Evolutionary conservation across 1,140 invertebrate genomes (phyloP).

Genomic region (Ceratitis capitata): DNA sequence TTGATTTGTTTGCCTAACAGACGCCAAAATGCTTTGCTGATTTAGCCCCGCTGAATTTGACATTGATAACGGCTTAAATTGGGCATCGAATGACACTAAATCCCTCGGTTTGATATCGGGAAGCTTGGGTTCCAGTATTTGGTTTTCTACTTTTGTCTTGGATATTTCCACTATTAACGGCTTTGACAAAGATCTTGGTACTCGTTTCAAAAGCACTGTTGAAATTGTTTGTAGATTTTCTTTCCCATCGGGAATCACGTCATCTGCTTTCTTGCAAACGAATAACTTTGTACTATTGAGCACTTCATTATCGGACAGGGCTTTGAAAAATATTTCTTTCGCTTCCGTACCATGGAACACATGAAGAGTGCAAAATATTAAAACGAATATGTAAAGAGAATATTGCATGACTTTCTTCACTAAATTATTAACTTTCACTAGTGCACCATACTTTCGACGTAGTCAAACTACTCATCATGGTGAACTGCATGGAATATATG

Average conservation of each 20-base stretch:
- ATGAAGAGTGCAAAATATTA: background rate
- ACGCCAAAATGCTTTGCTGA: too few relatives aligned
- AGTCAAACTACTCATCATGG: background rate
- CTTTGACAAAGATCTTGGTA: background rate
- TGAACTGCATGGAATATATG: background rate
- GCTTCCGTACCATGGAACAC: background rate
- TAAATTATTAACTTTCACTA: background rate
- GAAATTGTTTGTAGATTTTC: too few relatives aligned
- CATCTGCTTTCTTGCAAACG: conserved; percentile 46
- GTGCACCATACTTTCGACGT: background rate
- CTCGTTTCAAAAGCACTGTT: too few relatives aligned
- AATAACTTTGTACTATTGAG: conserved; percentile 50
- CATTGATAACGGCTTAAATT: background rate
- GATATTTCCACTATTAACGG: background rate
- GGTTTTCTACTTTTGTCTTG: background rate
- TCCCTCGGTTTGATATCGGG: background rate
- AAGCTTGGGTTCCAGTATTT: background rate
- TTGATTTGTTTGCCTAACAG: conserved; percentile 57
- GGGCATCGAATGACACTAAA: background rate
- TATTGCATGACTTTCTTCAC: background rate
- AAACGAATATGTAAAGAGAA: background rate
- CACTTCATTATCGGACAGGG: background rate
- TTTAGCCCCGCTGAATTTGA: conserved; percentile 43
- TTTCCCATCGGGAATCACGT: too few relatives aligned
- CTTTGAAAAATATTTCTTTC: background rate